Base-by-base conservation (phyloP, 2,113 vertebrate genomes). In the Micronycteris hirsuta region DNA sequence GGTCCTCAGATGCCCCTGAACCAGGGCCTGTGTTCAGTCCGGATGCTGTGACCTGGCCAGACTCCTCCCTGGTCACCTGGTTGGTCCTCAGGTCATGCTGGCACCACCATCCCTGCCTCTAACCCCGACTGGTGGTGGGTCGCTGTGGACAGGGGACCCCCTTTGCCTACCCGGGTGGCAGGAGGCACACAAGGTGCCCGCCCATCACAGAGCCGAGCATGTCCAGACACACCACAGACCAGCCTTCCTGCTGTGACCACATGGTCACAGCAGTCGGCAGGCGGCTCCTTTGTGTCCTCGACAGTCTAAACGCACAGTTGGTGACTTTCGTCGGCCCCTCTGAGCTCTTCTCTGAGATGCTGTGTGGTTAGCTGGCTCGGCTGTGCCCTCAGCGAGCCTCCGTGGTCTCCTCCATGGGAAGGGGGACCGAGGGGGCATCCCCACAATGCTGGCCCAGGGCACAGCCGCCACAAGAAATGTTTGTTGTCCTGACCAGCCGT, bases 341-440 rank as follows among this genome's bases (percentile, higher is more conserved):
- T 63, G 22, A 73, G 24, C 31, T 20, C 89, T 33, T 31, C 28
- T n/a, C 3, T 31, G 41, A 91, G 67, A 58, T 11, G 12, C n/a
- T 38, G 4, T 0, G 33, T 24, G 24, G 43, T 8, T 31, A 41
- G 47, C 33, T 24, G 70, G n/a, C n/a, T 1, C 12, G 54, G 70
- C 17, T 28, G 24, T 1, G 5, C 43, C 54, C 19, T 36, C 0
- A 0, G n/a, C 0, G 20, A 76, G n/a, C 43, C n/a, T 7, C 17
- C 0, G 45, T 4, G 28, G 4, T 19, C 68, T 38, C 22, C 28
- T 65, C 73, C 7, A 14, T 26, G 43, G 24, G 19, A 22, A 5
- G n/a, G 2, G 61, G 45, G 43, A 8, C 19, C 15, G 0, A 20
- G 67, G 67, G 67, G 67, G 8, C 7, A 0, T 12, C n/a, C n/a